Evolutionary conservation across 2,888 invertebrate genomes (phyloP), one percentile per base, ranked within the genome.

Genomic region (Thera britannica): DNA sequence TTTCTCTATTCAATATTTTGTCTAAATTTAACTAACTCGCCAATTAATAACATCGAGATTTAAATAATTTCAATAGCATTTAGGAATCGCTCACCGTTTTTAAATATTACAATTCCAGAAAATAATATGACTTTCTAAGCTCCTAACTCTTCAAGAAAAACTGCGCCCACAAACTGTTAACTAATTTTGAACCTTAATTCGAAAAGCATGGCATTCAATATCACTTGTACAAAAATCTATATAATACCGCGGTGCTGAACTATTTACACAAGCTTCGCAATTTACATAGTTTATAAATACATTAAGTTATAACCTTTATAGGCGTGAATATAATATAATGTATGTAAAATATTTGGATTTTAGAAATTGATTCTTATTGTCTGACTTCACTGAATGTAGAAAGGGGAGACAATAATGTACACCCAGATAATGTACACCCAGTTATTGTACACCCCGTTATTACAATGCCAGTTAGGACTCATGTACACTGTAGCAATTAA

Each of bases 191-290:
- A 67, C 51, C 65, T 34, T 65, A 65, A 38, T 49, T 35, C 49
- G 1, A 34, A 12, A 60, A 55, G 54, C 63, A 63, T 67, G 51
- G 62, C 55, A 60, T 55, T 56, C 55, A 59, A 36, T 59, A 71
- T 62, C 23, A 58, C 57, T 65, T 67, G 66, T 67, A 64, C 44
- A 38, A 65, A 66, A 60, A 49, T 34, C 59, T 65, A 62, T n/a
- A 56, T 46, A 46, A 68, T 67, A 69, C 69, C 61, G 72, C 67
- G 12, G 64, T 72, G 73, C 71, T 73, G 73, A 70, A 68, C 72
- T 72, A 73, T 72, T 49, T 67, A 73, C 73, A 70, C 2, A 72
- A 72, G 73, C 71, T 62, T 60, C 54, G 59, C 65, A 70, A 67
- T 68, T 55, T 71, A 68, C 61, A 62, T 58, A 44, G 2, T 4